Conservation (phyloP, 2,797 vertebrate genomes). For the Dermochelys coriacea region DNA sequence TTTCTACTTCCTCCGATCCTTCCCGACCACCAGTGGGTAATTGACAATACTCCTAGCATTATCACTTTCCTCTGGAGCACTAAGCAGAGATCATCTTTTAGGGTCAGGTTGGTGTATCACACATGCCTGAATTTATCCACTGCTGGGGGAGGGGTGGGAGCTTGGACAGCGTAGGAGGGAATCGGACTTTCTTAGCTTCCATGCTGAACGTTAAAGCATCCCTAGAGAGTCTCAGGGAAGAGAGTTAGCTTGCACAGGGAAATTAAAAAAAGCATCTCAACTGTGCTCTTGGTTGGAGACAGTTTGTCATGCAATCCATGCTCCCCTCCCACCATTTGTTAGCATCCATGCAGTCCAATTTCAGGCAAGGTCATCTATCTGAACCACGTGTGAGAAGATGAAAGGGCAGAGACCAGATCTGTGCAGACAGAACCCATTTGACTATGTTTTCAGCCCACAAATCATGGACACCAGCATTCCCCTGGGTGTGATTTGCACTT, state of each 20-base stretch:
- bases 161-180: too few relatives aligned
- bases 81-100: neutral
- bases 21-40: too few relatives aligned
- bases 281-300: neutral
- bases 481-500: neutral
- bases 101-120: neutral
- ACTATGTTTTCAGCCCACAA: neutral
- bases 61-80: neutral
- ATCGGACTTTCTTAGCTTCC: neutral
- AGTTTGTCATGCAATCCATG: neutral
- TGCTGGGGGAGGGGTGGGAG: neutral
- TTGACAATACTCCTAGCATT: neutral
- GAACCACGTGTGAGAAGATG: neutral
- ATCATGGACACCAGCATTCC: neutral
- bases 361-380: neutral
- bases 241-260: neutral
- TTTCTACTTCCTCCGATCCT: neutral
- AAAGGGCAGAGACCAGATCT: neutral
- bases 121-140: neutral
- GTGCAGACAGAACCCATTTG: neutral
- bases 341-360: neutral
- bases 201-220: neutral
- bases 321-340: neutral
- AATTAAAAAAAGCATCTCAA: neutral
- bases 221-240: neutral